Percentiles rank a stretch among this genome's conserved stretches.
phyloP scores from a whole-genome alignment of 2,797 vertebrate species.

The Yasuhikotakia modesta region DNA sequence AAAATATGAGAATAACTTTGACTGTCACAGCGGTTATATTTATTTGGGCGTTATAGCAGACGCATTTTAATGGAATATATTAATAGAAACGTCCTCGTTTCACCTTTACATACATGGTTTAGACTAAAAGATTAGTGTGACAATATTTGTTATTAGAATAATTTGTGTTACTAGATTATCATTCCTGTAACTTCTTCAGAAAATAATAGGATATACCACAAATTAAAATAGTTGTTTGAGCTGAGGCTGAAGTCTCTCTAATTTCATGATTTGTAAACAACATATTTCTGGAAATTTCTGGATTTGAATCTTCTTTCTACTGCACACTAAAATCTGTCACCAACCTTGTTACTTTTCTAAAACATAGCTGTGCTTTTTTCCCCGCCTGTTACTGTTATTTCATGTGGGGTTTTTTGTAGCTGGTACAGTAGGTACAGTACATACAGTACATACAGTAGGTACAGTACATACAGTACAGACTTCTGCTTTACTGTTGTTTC shows the following conservation, averaged over 20 bases:
- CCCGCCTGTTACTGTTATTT: too few relatives aligned
- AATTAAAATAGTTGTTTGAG: neutral
- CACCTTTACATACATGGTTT: neutral
- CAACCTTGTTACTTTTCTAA: neutral
- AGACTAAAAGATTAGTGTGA: neutral
- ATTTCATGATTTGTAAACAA: neutral
- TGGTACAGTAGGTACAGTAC: too few relatives aligned
- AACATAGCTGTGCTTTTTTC: neutral
- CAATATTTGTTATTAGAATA: neutral
- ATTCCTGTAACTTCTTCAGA: too few relatives aligned
- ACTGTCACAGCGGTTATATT: neutral
- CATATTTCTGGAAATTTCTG: neutral
- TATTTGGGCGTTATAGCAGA: too few relatives aligned
- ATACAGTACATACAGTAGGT: too few relatives aligned
- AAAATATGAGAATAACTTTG: neutral
- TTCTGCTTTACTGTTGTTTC: slow-evolving; percentile 38
- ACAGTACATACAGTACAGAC: too few relatives aligned
- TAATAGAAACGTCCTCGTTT: too few relatives aligned
- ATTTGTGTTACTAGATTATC: too few relatives aligned
- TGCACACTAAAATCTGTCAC: neutral
- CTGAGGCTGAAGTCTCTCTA: too few relatives aligned
- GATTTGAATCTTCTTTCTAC: neutral
- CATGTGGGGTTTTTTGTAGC: too few relatives aligned
- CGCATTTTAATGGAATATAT: too few relatives aligned
- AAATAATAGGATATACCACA: neutral